Conservation (phyloP, 2,797 vertebrate species). For the Sphaeramia orbicularis region DNA sequence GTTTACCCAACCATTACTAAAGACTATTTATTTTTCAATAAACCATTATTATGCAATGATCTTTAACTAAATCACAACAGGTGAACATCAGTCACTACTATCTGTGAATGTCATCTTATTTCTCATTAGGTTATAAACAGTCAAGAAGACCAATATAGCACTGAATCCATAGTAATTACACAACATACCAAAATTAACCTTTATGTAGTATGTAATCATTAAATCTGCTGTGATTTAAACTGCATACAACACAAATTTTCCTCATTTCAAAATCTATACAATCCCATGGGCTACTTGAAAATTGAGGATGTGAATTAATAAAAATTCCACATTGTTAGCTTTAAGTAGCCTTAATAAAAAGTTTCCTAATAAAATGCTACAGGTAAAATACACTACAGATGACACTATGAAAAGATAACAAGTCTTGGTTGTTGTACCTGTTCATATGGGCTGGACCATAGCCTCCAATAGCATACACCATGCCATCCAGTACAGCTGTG, state of each 20-base stretch:
- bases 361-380: neutral
- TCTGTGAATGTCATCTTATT: no score
- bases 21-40: no score
- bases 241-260: neutral
- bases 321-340: neutral
- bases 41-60: no score
- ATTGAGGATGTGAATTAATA: no score
- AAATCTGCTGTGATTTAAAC: neutral
- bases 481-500: conserved; percentile 94
- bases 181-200: neutral
- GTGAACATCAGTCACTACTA: no score
- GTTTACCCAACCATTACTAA: no score
- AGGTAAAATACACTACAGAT: neutral
- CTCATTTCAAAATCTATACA: neutral
- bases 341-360: neutral
- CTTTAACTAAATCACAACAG: no score
- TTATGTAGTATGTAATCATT: neutral
- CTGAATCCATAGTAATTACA: no score
- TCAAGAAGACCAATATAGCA: no score
- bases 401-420: neutral
- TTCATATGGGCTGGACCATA: conserved; percentile 98
- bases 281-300: neutral
- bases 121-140: no score
- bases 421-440: conserved; percentile 84
- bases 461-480: conserved; percentile 97